Evolutionary conservation across 2,888 invertebrate genomes (phyloP), one percentile per base, ranked within the genome.

Genomic region (Drosophila siamana): DNA sequence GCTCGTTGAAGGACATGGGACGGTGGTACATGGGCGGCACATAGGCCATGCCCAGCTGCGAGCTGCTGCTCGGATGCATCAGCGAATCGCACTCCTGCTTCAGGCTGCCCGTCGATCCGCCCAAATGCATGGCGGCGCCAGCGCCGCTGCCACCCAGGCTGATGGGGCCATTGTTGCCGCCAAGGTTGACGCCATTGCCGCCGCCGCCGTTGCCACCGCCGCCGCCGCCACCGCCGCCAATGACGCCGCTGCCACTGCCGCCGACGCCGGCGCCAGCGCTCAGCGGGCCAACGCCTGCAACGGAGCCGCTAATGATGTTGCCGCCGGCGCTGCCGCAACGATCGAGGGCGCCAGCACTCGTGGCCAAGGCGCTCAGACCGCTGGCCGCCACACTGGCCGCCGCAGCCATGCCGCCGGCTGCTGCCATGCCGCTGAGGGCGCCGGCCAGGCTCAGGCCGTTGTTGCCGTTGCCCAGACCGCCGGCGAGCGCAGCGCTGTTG

Each of bases 61-160:
- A 90, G 41, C 88, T 88, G 68, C 90, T 89, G 71, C 91, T 89
- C 46, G 91, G 89, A 71, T 92, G 92, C 92, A 92, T 92, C 13
- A 92, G 75, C 19, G 92, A 91, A 71, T 92, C 92, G 82, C 92
- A 92, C 80, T 92, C 92, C 74, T 92, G 92, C 69, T 92, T 92
- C 67, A 92, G 68, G 59, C 81, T 92, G 70, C 91, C 90, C 61
- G 90, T 83, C 28, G 88, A 86, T 55, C 89, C 75, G 65, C 89
- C 84, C 73, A 90, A 65, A 69, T 90, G 82, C 59, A 83, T 77
- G 60, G 86, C 86, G 63, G 80, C 83, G 80, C 81, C 89, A 75
- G 86, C 89, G 60, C 89, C 90, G 62, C 90, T 85, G 65, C 91
- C 36, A 7, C 36, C 88, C 67, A 83, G 61, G 44, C 89, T 84